These are phyloP conservation scores for Myioborus melanocephalus DNA, from an alignment of 2,797 vertebrate genomes.

Conservation along the genomic window DNA sequence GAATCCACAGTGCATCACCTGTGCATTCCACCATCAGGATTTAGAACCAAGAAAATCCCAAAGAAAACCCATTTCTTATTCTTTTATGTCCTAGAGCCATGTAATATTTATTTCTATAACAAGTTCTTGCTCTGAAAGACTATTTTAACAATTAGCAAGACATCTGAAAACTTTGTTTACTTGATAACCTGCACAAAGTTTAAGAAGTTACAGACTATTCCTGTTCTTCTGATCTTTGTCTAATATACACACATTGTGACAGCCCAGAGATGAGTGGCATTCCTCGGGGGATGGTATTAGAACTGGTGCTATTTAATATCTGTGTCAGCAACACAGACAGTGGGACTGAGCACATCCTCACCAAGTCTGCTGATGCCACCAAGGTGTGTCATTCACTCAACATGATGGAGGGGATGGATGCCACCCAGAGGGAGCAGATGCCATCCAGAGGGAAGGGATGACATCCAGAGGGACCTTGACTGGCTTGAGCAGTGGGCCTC, in stretches of 20 bases:
- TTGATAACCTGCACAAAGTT: neutral
- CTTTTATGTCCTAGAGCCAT: neutral
- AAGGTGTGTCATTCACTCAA: neutral
- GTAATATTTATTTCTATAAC: neutral
- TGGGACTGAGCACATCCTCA: neutral
- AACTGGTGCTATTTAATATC: neutral
- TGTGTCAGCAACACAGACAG: neutral
- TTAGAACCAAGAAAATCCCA: neutral
- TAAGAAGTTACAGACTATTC: neutral
- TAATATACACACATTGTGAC: neutral
- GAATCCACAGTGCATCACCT: neutral
- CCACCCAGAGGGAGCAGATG: neutral
- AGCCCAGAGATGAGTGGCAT: neutral
- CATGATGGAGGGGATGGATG: neutral
- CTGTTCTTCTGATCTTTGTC: neutral
- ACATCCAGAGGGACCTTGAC: neutral
- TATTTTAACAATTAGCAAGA: neutral
- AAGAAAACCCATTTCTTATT: neutral
- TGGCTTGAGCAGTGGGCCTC: neutral
- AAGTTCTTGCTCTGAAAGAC: neutral
- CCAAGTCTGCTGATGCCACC: neutral
- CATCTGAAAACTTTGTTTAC: neutral
- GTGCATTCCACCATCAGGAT: neutral
- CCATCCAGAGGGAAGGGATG: neutral
- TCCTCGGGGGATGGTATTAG: neutral